Evolutionary conservation across 2,797 vertebrate genomes (phyloP).

Genomic region (Clarias pachynema): DNA sequence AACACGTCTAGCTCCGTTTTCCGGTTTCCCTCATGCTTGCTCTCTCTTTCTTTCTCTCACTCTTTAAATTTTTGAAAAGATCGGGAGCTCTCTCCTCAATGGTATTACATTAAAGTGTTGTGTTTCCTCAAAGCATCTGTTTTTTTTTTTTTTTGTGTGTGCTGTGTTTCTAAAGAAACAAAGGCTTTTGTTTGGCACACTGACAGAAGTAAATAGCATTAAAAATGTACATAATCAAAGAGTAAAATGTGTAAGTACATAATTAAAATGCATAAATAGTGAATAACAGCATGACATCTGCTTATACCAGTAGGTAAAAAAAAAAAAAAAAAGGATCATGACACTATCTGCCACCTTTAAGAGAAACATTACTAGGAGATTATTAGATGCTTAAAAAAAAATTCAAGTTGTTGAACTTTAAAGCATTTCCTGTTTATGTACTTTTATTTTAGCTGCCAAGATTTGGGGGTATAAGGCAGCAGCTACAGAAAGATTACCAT

Average conservation of each 20-base stretch:
- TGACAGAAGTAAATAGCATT: not conserved
- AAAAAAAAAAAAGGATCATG: not conserved
- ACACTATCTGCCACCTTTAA: not conserved
- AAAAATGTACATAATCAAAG: conserved; percentile 12
- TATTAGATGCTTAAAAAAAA: conserved; percentile 1
- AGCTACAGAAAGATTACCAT: conserved; percentile 15
- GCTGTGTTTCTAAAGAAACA: not conserved
- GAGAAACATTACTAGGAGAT: not conserved
- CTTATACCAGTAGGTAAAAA: not conserved
- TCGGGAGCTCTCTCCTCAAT: conserved; percentile 49
- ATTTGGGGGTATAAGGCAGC: not conserved
- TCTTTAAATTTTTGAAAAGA: conserved; percentile 59
- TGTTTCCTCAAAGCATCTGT: conserved; percentile 22
- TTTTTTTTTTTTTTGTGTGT: not conserved
- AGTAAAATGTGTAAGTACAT: not conserved
- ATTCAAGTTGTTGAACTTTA: conserved; percentile 13
- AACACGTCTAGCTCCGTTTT: conserved; percentile 41
- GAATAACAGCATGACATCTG: not conserved
- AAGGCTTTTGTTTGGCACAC: not conserved
- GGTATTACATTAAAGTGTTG: conserved; percentile 29
- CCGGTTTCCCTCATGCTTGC: not conserved
- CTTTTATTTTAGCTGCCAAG: conserved; percentile 22
- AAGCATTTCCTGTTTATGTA: not conserved
- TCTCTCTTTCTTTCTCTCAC: conserved; percentile 11
- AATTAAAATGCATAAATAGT: not conserved